Conservation (phyloP, 1,140 invertebrate species). For the Alviniconcha marisindica region DNA sequence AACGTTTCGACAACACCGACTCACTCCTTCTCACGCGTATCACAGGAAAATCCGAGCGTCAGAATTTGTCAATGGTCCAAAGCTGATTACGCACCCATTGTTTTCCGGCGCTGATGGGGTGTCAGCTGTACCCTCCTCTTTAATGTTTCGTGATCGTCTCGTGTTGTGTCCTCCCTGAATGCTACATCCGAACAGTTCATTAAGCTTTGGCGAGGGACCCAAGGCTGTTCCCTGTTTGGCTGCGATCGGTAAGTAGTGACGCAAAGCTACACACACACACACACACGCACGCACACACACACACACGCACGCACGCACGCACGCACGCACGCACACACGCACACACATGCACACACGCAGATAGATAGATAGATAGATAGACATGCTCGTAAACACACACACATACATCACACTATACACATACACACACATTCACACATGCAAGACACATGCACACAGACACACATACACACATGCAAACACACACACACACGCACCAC, state of each 20-base stretch:
- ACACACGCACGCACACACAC: neutral
- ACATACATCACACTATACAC: neutral
- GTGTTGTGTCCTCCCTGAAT: too few species aligned
- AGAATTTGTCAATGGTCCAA: too few species aligned
- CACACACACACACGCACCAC: neutral
- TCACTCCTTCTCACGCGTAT: too few species aligned
- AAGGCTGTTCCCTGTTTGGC: too few species aligned
- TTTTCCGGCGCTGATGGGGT: too few species aligned
- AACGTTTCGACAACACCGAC: too few species aligned
- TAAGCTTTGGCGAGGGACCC: too few species aligned
- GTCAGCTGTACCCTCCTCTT: too few species aligned
- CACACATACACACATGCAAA: neutral
- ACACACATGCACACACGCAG: conserved; percentile 9
- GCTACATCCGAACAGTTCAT: too few species aligned
- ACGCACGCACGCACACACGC: conserved; percentile 14
- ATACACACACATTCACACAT: conserved; percentile 2
- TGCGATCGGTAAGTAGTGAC: neutral
- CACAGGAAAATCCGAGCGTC: too few species aligned
- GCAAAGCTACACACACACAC: neutral
- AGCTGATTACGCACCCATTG: too few species aligned
- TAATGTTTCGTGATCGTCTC: too few species aligned
- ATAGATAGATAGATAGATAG: neutral
- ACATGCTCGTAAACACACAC: neutral
- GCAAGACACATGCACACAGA: neutral
- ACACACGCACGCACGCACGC: conserved; percentile 8